A percentile compares a stretch with the other conserved stretches of the same genome.
Conservation (phyloP, 1,140 invertebrate species). For the Brachionus paranguensis region DNA sequence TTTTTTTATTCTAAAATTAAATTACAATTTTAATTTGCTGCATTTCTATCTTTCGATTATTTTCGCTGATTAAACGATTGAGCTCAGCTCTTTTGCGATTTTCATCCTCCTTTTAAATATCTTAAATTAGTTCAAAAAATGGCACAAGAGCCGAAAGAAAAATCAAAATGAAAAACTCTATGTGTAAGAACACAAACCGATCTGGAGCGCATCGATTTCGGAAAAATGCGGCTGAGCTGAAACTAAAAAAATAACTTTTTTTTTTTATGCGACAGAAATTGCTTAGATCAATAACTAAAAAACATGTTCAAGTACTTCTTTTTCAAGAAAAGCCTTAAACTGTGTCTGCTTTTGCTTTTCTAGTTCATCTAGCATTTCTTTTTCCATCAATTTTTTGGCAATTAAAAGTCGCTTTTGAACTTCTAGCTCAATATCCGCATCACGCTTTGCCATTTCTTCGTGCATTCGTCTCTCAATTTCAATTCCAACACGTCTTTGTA, state of each 20-base stretch:
- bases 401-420: neutral
- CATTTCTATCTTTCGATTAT: conserved; percentile 26
- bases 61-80: conserved; percentile 13
- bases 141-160: neutral
- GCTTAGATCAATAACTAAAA: neutral
- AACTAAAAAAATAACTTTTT: neutral
- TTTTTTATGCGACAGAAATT: neutral
- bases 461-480: neutral
- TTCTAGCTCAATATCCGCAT: neutral
- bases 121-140: neutral
- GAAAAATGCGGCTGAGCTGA: neutral
- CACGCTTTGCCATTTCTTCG: neutral
- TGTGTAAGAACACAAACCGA: neutral
- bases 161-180: neutral
- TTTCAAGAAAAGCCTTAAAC: conserved; percentile 29
- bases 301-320: neutral
- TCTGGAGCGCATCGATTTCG: neutral
- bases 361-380: conserved; percentile 22
- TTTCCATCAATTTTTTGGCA: conserved; percentile 20
- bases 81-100: conserved; percentile 2
- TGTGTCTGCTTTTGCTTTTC: conserved; percentile 13
- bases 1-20: neutral
- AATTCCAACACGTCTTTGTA: neutral
- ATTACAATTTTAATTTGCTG: conserved; percentile 39
- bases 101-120: conserved; percentile 19